These are phyloP conservation scores for Hyppa rectilinea DNA, from an alignment of 2,888 invertebrate genomes.

Conservation along the genomic window DNA sequence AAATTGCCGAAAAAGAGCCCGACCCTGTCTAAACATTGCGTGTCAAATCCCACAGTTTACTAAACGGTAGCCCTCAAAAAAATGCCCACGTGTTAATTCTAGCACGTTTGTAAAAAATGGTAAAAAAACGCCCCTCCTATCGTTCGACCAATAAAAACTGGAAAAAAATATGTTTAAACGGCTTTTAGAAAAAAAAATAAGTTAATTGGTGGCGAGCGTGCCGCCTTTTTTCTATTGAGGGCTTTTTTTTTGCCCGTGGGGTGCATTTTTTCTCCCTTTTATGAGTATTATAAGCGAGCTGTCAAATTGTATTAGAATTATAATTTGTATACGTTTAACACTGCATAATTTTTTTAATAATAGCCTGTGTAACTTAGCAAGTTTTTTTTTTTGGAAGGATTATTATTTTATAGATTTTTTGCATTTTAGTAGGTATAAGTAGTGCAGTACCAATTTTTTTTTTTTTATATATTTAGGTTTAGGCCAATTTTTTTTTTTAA, in stretches of 20 bases:
- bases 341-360: slow-evolving; percentile 72
- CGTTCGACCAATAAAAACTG: slow-evolving; percentile 82
- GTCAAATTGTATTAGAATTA: slow-evolving; percentile 85
- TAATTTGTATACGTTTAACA: slow-evolving; percentile 77
- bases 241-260: slow-evolving; percentile 75
- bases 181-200: slow-evolving; percentile 81
- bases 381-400: neutral
- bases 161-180: slow-evolving; percentile 78
- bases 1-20: slow-evolving; percentile 67
- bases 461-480: accelerated
- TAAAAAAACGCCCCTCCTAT: slow-evolving; percentile 84
- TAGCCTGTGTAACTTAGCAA: slow-evolving; percentile 28
- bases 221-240: slow-evolving; percentile 79
- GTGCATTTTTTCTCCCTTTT: slow-evolving; percentile 87
- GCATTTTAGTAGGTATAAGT: neutral
- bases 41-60: slow-evolving; percentile 81
- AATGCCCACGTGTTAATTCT: slow-evolving; percentile 80
- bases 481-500: neutral
- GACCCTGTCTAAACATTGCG: slow-evolving; percentile 81
- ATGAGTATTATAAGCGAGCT: slow-evolving; percentile 66
- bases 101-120: slow-evolving; percentile 79
- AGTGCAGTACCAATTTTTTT: neutral
- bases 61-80: slow-evolving; percentile 76
- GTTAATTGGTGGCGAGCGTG: slow-evolving; percentile 87
- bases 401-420: slow-evolving; percentile 18